A percentile compares a stretch with the other conserved stretches of the same genome.
Evolutionary conservation across 35 echinoderm and acorn worm species (phyloP).

Genomic region (Ptychodera flava): DNA sequence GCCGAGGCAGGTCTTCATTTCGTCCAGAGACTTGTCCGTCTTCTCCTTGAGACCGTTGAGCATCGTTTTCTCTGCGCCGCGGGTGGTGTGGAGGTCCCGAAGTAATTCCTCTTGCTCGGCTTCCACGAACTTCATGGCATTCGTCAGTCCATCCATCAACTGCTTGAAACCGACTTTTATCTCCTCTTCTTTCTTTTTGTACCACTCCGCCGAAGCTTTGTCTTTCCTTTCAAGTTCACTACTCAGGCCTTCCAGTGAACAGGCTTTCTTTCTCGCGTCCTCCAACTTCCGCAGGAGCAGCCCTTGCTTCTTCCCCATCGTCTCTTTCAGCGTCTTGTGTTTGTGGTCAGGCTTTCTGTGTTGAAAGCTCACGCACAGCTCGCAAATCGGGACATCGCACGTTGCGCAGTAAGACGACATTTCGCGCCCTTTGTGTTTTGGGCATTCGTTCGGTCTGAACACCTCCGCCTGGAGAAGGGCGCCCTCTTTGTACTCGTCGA

Average conservation of each 20-base stretch:
- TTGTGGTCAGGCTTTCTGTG: neutral
- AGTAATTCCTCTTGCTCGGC: neutral
- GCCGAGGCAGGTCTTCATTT: neutral
- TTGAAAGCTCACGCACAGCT: neutral
- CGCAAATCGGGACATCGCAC: neutral
- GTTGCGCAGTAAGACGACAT: neutral
- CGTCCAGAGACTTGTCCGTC: neutral
- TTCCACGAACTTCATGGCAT: neutral
- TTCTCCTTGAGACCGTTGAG: neutral
- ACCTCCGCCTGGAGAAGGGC: neutral
- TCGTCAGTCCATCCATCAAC: neutral
- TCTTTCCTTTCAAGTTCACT: neutral
- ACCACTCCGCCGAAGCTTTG: neutral
- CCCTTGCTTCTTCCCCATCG: neutral
- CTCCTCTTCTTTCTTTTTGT: neutral
- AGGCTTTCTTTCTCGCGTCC: neutral
- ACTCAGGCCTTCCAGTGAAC: neutral
- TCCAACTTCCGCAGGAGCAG: neutral
- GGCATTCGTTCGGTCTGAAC: neutral
- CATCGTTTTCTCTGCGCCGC: neutral
- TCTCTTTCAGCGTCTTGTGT: neutral
- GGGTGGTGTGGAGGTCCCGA: neutral
- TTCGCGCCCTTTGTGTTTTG: neutral
- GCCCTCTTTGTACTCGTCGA: neutral
- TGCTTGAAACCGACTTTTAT: neutral